Percentiles rank a stretch among this genome's conserved stretches.
Evolutionary conservation across 2,113 vertebrate genomes (phyloP).

Genomic region (Paracanthobrama guichenoti): DNA sequence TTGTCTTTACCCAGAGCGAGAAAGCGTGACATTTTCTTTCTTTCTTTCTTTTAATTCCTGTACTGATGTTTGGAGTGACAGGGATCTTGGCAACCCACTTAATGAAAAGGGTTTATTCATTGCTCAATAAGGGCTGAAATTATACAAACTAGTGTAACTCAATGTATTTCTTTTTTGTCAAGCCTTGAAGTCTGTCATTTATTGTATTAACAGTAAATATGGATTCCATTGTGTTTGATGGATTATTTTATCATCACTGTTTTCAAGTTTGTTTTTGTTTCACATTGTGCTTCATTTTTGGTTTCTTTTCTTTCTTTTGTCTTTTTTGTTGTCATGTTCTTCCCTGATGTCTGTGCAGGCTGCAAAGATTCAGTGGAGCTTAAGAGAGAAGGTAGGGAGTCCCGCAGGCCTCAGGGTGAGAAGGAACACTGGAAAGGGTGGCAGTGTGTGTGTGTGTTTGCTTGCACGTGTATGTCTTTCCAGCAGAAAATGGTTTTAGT

Average conservation of each 20-base stretch:
- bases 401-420: conserved; percentile 75
- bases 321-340: conserved; percentile 55
- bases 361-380: conserved; percentile 78
- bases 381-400: conserved; percentile 80
- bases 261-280: conserved; percentile 54
- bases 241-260: conserved; percentile 58
- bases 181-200: not conserved
- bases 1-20: not conserved
- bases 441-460: conserved; percentile 30
- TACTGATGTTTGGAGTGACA: conserved; percentile 14
- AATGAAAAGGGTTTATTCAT: not conserved
- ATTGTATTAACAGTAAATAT: conserved; percentile 3
- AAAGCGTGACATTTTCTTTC: not conserved
- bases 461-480: conserved; percentile 49
- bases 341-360: conserved; percentile 74
- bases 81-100: not conserved
- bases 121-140: not conserved
- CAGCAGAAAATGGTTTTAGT: conserved; percentile 41
- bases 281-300: conserved; percentile 46
- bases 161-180: not conserved
- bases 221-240: not conserved
- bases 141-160: not conserved
- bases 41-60: not conserved
- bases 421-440: conserved; percentile 55
- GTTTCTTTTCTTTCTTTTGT: conserved; percentile 56